Conservation (phyloP, 1,140 invertebrate genomes). For the Bradynema listronoti region DNA sequence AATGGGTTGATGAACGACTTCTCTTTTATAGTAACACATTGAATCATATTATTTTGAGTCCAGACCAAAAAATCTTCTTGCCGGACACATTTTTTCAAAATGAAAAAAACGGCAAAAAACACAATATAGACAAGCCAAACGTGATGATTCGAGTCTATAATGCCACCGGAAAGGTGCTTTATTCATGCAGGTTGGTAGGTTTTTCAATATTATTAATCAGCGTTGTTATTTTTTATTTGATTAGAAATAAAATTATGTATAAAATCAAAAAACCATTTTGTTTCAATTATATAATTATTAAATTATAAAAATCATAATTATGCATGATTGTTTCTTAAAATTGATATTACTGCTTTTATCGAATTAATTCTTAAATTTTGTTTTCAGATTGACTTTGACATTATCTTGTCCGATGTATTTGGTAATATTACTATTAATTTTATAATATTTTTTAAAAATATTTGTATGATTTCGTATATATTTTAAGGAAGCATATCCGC, state of each 20-base stretch:
- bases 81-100: slow-evolving; percentile 64
- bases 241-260: too few relatives aligned
- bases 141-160: slow-evolving; percentile 89
- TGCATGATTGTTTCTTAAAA: too few relatives aligned
- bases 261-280: too few relatives aligned
- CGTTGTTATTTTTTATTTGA: too few relatives aligned
- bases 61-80: slow-evolving; percentile 43
- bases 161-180: slow-evolving; percentile 77
- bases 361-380: too few relatives aligned
- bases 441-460: not conserved
- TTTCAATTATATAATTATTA: too few relatives aligned
- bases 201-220: slow-evolving; percentile 70
- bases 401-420: slow-evolving; percentile 81
- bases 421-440: slow-evolving; percentile 52
- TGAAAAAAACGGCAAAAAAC: slow-evolving; percentile 91
- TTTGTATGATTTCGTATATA: not conserved
- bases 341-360: too few relatives aligned
- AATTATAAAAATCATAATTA: too few relatives aligned
- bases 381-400: slow-evolving; percentile 71
- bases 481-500: slow-evolving; percentile 69
- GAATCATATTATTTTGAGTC: slow-evolving; percentile 40
- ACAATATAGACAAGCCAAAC: slow-evolving; percentile 69
- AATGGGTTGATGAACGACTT: slow-evolving; percentile 85
- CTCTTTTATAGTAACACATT: slow-evolving; percentile 63
- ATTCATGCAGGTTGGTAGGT: slow-evolving; percentile 66